Conservation (phyloP, 2,888 invertebrate species). For the Lutraria lutraria region DNA sequence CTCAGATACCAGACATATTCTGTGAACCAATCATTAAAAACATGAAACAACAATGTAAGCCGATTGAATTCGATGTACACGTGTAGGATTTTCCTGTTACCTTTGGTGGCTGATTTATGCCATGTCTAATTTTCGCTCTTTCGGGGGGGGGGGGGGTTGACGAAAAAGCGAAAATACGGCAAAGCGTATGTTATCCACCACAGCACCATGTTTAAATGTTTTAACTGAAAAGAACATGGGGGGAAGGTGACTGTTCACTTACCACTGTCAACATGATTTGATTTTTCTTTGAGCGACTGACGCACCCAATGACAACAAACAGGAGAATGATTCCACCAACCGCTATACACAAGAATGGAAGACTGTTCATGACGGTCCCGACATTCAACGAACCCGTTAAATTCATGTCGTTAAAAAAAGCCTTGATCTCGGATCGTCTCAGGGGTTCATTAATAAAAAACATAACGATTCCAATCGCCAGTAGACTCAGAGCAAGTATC, state of each 20-base stretch:
- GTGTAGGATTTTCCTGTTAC: background rate
- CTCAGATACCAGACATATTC: too few relatives aligned
- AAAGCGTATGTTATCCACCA: too few relatives aligned
- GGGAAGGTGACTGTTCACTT: background rate
- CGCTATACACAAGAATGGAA: constrained; percentile 47
- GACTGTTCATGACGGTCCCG: constrained; percentile 28
- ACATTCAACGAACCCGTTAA: constrained; percentile 28
- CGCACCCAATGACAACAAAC: constrained; percentile 30
- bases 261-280: constrained; percentile 15
- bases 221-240: background rate
- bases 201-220: background rate
- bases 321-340: constrained; percentile 47
- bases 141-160: too few relatives aligned
- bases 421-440: constrained; percentile 34
- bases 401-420: constrained; percentile 33
- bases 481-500: constrained; percentile 48
- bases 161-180: too few relatives aligned
- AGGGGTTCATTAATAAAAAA: background rate
- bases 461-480: constrained; percentile 47
- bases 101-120: too few relatives aligned
- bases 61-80: background rate
- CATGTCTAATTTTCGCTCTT: too few relatives aligned
- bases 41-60: background rate
- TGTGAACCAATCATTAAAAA: background rate
- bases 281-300: background rate